Base-by-base conservation (phyloP, 30 jellyfish, hydroid and myxozoan species). In the Aurelia aurita region DNA sequence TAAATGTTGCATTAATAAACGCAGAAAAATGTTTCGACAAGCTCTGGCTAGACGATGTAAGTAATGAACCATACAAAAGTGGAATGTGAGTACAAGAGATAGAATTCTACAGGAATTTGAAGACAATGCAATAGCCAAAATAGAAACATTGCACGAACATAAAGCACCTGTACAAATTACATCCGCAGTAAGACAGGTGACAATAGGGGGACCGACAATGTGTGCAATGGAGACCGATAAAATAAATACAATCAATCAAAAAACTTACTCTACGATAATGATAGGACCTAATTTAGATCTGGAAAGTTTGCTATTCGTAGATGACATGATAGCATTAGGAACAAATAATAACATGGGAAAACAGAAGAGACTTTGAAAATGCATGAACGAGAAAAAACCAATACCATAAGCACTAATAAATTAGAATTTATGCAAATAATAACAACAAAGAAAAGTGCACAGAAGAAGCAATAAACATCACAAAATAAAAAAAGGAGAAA, bases 11-110 rank as follows among this genome's bases (percentile, higher is more conserved):
- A 25, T 8, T 69, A 7, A 31, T 18, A 5, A 62, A 69, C 32
- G 29, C 32, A 5, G 81, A 69, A 69, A 35, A 69, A 26, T 69
- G 63, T 69, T 69, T 69, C 39, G 81, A 69, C 64, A 69, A 69
- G 29, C 64, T 69, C 26, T 69, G 63, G 81, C 39, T 69, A 31
- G 64, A 35, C 29, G 81, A 69, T 39, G 6, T 19, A 8, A 3
- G 63, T 12, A 21, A 3, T 3, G 81, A 69, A 69, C 64, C 39
- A 3, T 69, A 35, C 12, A 69, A 69, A 6, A 11, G 12, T n/a
- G 81, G 64, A 12, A 69, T 69, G 64, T 4, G 14, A 29, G 63
- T 28, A 69, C 21, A 7, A 3, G 63, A 69, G 14, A 29, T 35
- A 19, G 26, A 69, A 12, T 15, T 35, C 8, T 69, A 69, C 31